These are phyloP conservation scores for Choristoneura rosaceana DNA, from an alignment of 2,888 invertebrate species.

Conservation along the genomic window DNA sequence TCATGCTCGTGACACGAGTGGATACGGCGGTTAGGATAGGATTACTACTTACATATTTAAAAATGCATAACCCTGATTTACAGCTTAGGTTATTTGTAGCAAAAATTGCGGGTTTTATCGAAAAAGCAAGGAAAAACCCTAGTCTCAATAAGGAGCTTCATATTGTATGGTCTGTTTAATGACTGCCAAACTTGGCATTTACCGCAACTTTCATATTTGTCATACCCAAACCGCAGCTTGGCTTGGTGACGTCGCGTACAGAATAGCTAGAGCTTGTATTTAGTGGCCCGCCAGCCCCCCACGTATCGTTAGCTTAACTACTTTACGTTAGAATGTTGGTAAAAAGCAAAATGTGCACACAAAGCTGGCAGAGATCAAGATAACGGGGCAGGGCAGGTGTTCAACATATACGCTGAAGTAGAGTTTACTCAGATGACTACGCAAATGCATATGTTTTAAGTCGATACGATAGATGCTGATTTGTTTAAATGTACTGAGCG, in stretches of 20 bases:
- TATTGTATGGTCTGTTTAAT: too few species aligned
- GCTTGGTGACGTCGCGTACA: not conserved
- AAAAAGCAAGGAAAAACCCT: too few species aligned
- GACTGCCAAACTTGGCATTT: not conserved
- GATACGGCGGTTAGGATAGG: not conserved
- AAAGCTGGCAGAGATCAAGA: conserved; percentile 16
- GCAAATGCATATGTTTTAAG: not conserved
- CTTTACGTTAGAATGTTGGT: not conserved
- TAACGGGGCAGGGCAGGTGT: conserved; percentile 29
- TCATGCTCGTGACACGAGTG: conserved; percentile 59
- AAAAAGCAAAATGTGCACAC: conserved; percentile 16
- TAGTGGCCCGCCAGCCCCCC: not conserved
- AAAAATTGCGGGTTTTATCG: too few species aligned
- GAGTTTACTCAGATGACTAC: conserved; percentile 5
- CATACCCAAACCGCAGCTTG: not conserved
- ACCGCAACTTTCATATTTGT: not conserved
- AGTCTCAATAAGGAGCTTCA: too few species aligned
- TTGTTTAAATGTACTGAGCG: too few species aligned
- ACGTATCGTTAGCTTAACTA: not conserved
- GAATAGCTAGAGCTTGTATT: not conserved
- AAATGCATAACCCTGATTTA: too few species aligned
- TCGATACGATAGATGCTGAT: not conserved
- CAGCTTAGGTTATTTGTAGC: too few species aligned
- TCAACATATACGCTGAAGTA: not conserved
- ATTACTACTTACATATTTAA: not conserved